A percentile compares a stretch with the other conserved stretches of the same genome.
Conservation (phyloP, 2,888 invertebrate species). For the Periphyllus acericola region DNA sequence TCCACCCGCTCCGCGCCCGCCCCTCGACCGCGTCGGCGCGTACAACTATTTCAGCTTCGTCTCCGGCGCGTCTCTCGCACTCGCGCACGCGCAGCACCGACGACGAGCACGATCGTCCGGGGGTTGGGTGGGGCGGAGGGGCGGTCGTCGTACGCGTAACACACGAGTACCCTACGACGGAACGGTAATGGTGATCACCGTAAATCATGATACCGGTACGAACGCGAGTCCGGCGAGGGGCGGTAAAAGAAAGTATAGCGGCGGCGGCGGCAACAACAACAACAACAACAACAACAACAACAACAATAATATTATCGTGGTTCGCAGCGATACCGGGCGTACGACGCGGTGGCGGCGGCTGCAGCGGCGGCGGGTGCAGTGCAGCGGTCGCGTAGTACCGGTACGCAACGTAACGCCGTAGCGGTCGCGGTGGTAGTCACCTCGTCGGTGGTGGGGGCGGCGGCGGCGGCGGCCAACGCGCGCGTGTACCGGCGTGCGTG, state of each 20-base stretch:
- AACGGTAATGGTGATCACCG: too few relatives aligned
- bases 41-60: slow-evolving; percentile 59
- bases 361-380: not conserved
- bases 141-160: too few relatives aligned
- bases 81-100: not conserved
- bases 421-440: not conserved
- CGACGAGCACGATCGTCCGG: not conserved
- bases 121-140: too few relatives aligned
- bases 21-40: slow-evolving; percentile 12
- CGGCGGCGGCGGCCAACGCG: not conserved
- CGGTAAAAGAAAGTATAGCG: too few relatives aligned
- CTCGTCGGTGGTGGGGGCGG: too few relatives aligned
- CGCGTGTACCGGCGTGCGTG: slow-evolving; percentile 13
- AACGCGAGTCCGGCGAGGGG: too few relatives aligned
- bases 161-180: too few relatives aligned
- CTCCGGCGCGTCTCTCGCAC: slow-evolving; percentile 19
- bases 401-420: too few relatives aligned
- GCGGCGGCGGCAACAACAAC: too few relatives aligned
- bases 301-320: not conserved
- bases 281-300: not conserved
- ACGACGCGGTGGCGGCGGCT: not conserved
- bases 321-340: not conserved
- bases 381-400: not conserved
- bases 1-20: not conserved
- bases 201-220: too few relatives aligned